These are phyloP conservation scores for Conistra vaccinii DNA, from an alignment of 2,888 invertebrate genomes.

Conservation along the genomic window DNA sequence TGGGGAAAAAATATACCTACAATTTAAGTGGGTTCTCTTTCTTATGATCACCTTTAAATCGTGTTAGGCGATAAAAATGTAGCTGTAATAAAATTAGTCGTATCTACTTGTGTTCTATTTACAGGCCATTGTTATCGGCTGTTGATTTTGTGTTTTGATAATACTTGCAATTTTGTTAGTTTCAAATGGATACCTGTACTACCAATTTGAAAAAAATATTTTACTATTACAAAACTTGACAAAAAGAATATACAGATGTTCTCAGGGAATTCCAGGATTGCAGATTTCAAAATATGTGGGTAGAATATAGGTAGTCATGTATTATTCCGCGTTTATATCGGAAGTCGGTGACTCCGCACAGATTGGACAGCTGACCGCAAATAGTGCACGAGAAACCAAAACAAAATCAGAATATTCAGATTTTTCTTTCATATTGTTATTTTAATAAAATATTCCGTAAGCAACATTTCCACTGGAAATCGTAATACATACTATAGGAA, in stretches of 20 bases:
- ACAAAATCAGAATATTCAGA: conserved; percentile 36
- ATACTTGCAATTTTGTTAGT: not conserved
- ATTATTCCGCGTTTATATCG: conserved; percentile 51
- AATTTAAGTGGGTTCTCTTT: not conserved
- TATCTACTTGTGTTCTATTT: not conserved
- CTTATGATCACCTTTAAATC: not conserved
- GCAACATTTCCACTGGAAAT: conserved; percentile 2
- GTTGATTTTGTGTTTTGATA: not conserved
- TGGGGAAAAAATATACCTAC: conserved; percentile 23
- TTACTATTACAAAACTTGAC: not conserved
- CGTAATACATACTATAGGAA: not conserved
- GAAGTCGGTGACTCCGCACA: conserved; percentile 32
- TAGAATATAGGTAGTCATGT: conserved; percentile 38
- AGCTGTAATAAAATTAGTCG: not conserved
- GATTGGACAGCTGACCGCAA: conserved; percentile 53
- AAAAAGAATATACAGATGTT: conserved; percentile 5
- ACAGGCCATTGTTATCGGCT: not conserved
- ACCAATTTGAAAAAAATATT: not conserved
- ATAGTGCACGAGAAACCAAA: conserved; percentile 37
- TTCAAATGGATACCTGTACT: not conserved
- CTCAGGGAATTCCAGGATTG: conserved; percentile 1
- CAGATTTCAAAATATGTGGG: conserved; percentile 19
- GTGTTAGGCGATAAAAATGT: not conserved
- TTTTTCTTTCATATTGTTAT: conserved; percentile 35
- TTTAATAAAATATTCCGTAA: conserved; percentile 42